These are phyloP conservation scores for Hydractinia echinata DNA, from an alignment of 30 jellyfish, hydroid and myxozoan species.

Conservation along the genomic window DNA sequence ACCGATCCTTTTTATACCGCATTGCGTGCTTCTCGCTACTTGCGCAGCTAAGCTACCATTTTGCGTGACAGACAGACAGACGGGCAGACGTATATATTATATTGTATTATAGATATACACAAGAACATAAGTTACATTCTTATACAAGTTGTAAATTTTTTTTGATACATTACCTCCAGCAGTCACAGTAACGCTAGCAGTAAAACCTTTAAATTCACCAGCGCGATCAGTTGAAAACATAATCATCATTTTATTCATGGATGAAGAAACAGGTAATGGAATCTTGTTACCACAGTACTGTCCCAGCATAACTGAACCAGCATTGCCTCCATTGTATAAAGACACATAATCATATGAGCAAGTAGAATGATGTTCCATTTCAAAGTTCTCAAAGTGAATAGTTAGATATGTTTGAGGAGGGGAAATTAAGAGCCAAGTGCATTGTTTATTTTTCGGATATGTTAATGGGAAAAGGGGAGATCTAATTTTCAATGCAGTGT, in stretches of 20 bases:
- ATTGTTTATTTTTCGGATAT: conserved; percentile 2
- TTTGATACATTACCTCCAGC: not conserved
- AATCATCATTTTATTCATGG: conserved; percentile 59
- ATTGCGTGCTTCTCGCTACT: too few relatives aligned
- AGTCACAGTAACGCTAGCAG: not conserved
- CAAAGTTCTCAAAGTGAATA: conserved; percentile 1
- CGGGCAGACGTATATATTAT: too few relatives aligned
- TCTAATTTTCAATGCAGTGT: not conserved
- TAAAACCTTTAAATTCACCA: conserved; percentile 30
- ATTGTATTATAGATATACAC: too few relatives aligned
- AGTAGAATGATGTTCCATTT: conserved; percentile 25
- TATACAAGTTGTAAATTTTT: too few relatives aligned
- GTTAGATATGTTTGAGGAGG: conserved; percentile 4
- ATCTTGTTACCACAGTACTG: conserved; percentile 51
- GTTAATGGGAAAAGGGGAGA: conserved; percentile 30
- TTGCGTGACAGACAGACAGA: too few relatives aligned
- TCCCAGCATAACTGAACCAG: conserved; percentile 52
- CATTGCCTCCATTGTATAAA: conserved; percentile 56
- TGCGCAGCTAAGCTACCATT: too few relatives aligned
- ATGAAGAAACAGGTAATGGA: conserved; percentile 41
- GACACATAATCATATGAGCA: conserved; percentile 48
- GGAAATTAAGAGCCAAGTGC: conserved; percentile 6
- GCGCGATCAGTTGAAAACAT: conserved; percentile 46
- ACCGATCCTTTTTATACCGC: too few relatives aligned
- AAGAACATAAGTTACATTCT: too few relatives aligned